Evolutionary conservation across 2,113 vertebrate genomes (phyloP).

Genomic region (Malurus alboscapulatus): DNA sequence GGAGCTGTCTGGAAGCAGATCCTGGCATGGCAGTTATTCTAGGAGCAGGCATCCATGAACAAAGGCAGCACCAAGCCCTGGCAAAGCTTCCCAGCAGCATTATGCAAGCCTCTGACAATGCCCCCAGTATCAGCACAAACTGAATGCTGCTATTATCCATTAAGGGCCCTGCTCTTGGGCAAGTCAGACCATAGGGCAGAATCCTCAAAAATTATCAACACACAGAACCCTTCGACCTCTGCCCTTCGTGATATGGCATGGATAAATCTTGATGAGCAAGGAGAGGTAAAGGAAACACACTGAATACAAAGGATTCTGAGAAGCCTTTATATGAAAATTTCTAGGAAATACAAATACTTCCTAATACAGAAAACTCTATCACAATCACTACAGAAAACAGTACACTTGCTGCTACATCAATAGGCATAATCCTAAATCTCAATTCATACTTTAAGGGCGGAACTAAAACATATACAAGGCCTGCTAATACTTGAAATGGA

Average conservation of each 20-base stretch:
- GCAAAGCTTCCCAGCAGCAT: not conserved
- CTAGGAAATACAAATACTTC: not conserved
- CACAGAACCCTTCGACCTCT: fast-evolving
- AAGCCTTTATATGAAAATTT: not conserved
- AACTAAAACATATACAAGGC: fast-evolving
- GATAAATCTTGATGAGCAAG: not conserved
- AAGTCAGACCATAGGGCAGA: not conserved
- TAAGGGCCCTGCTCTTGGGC: not conserved
- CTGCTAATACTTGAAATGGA: not conserved
- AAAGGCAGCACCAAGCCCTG: conserved; percentile 13
- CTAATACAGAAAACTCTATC: not conserved
- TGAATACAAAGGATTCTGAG: not conserved
- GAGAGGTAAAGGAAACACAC: not conserved
- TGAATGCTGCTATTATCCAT: not conserved
- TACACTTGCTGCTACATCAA: too few species aligned
- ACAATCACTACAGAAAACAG: not conserved
- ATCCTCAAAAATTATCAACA: not conserved
- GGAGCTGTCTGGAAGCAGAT: not conserved
- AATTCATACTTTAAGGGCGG: not conserved
- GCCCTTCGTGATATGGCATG: fast-evolving
- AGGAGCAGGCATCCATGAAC: not conserved
- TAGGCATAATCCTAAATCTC: not conserved
- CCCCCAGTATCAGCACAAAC: conserved; percentile 18
- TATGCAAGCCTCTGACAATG: conserved; percentile 37
- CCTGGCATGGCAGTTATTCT: not conserved